These are phyloP conservation scores for Aporophyla nigra DNA, from an alignment of 2,888 invertebrate genomes.

Conservation along the genomic window DNA sequence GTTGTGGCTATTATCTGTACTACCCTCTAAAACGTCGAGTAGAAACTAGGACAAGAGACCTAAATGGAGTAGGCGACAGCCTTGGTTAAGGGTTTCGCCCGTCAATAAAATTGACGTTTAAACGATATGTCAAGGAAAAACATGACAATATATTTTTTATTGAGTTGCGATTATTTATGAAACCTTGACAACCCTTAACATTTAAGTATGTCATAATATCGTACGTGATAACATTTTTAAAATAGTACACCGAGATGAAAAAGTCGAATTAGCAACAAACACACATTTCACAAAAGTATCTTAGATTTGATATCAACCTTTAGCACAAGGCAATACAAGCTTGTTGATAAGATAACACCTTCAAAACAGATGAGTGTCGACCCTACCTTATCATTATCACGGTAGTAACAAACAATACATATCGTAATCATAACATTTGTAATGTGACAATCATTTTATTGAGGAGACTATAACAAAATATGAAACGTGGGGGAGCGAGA, in stretches of 20 bases:
- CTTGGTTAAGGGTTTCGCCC: slow-evolving; percentile 34
- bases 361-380: slow-evolving; percentile 36
- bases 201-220: background rate
- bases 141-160: background rate
- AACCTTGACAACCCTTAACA: background rate
- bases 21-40: slow-evolving; percentile 43
- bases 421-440: slow-evolving; percentile 50
- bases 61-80: slow-evolving; percentile 28
- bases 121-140: background rate
- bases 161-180: slow-evolving; percentile 8
- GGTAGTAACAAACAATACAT: slow-evolving; percentile 57
- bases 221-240: background rate
- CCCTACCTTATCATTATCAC: slow-evolving; percentile 54
- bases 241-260: background rate
- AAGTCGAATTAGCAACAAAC: background rate
- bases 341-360: slow-evolving; percentile 45
- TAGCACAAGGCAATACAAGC: slow-evolving; percentile 15
- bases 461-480: slow-evolving; percentile 14
- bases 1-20: slow-evolving; percentile 34
- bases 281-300: background rate
- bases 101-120: background rate
- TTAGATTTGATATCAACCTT: slow-evolving; percentile 18
- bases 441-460: slow-evolving; percentile 40
- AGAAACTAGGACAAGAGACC: slow-evolving; percentile 41
- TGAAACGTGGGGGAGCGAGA: slow-evolving; percentile 22